Conservation (phyloP, 2,797 vertebrate species). For the Neomorphus geoffroyi region DNA sequence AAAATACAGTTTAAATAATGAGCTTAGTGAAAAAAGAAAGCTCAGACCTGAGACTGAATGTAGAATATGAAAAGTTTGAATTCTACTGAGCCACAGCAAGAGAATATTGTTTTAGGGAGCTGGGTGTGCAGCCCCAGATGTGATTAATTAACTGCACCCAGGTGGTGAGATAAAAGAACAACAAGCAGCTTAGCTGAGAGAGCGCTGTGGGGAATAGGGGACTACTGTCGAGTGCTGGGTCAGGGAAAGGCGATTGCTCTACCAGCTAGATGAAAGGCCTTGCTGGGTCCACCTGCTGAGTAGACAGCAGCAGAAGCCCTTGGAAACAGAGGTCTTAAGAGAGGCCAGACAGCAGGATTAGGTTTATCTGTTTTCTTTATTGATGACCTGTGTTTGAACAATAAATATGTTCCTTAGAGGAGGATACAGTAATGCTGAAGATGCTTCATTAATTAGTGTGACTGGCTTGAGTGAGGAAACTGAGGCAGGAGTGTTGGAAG, state of each 20-base stretch:
- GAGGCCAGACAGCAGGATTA: not conserved
- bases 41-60: not conserved
- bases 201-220: not conserved
- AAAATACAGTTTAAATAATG: not conserved
- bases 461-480: not conserved
- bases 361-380: not conserved
- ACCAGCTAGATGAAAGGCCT: constrained; percentile 10
- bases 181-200: not conserved
- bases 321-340: not conserved
- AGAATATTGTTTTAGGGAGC: not conserved
- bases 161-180: constrained; percentile 38
- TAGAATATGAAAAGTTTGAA: not conserved
- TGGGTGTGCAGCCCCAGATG: not conserved
- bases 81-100: not conserved
- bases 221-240: not conserved
- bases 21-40: not conserved
- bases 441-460: fast-evolving
- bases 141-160: not conserved
- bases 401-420: not conserved
- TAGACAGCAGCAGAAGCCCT: not conserved
- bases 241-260: not conserved
- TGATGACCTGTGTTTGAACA: not conserved
- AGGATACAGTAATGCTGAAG: not conserved
- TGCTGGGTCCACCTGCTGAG: constrained; percentile 9
- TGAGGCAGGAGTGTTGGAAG: not conserved